Conservation (phyloP, 2,888 invertebrate genomes). For the Rutpela maculata region DNA sequence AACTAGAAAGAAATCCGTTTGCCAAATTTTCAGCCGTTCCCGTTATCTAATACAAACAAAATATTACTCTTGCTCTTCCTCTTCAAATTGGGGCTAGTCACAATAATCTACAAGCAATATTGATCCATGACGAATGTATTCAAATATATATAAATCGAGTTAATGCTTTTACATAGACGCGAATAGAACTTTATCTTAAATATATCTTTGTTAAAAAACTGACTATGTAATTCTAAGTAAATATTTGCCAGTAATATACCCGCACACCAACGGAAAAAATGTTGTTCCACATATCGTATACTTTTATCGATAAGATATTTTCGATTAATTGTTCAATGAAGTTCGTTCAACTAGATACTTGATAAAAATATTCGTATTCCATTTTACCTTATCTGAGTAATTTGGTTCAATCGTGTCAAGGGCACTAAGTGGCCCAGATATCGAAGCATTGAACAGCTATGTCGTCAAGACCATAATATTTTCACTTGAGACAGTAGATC, state of each 20-base stretch:
- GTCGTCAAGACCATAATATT: no score
- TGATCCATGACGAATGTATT: not conserved
- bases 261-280: constrained; percentile 7
- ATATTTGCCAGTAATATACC: constrained; percentile 16
- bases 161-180: no score
- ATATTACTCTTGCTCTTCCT: not conserved
- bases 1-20: no score
- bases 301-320: constrained; percentile 18
- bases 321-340: constrained; percentile 24
- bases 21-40: not conserved
- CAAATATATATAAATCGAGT: not conserved
- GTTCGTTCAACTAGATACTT: constrained; percentile 22
- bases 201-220: constrained; percentile 11
- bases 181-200: not conserved
- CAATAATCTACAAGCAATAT: not conserved
- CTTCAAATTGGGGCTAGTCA: not conserved
- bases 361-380: constrained; percentile 8
- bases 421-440: constrained; percentile 10
- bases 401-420: constrained; percentile 19
- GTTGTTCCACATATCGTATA: constrained; percentile 2
- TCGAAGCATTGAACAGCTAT: no score
- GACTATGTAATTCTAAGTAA: constrained; percentile 4
- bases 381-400: constrained; percentile 32
- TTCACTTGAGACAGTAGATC: no score
- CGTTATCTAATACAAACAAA: not conserved